These are phyloP conservation scores for Gallinago stenura DNA, from an alignment of 2,797 vertebrate genomes.

Conservation along the genomic window DNA sequence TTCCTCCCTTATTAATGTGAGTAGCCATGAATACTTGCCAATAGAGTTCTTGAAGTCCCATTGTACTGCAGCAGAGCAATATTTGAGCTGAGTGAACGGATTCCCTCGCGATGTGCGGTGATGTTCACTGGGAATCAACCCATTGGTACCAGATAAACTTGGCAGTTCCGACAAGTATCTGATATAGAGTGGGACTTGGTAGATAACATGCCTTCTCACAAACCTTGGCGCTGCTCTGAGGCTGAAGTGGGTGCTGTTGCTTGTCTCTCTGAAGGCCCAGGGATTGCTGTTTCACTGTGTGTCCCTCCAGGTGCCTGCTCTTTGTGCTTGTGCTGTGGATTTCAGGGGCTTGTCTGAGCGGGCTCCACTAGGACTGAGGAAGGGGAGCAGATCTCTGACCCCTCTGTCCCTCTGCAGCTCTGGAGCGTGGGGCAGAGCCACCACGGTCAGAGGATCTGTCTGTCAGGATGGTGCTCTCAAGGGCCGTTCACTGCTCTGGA, in stretches of 20 bases:
- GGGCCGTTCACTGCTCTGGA: not conserved
- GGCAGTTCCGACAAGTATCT: not conserved
- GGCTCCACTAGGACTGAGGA: not conserved
- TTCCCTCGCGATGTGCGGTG: not conserved
- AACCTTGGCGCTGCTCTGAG: not conserved
- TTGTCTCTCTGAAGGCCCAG: not conserved
- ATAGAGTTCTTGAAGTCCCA: not conserved
- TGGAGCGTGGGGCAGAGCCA: fast-evolving
- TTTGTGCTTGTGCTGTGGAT: not conserved
- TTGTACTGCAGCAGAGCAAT: not conserved
- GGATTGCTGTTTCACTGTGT: not conserved
- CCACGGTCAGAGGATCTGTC: not conserved
- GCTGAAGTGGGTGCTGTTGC: not conserved
- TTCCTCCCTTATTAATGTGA: slow-evolving; percentile 94
- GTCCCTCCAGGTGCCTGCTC: not conserved
- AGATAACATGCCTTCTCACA: not conserved
- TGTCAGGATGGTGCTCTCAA: not conserved
- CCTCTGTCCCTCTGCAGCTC: not conserved
- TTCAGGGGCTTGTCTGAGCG: not conserved
- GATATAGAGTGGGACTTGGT: not conserved
- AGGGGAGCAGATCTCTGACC: not conserved
- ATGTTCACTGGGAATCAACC: not conserved
- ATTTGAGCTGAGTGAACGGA: not conserved
- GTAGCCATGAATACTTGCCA: slow-evolving; percentile 64
- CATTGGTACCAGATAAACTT: not conserved